Percentiles rank a stretch among this genome's conserved stretches.
Conservation (phyloP, 2,797 vertebrate genomes). For the Micrastur ruficollis region DNA sequence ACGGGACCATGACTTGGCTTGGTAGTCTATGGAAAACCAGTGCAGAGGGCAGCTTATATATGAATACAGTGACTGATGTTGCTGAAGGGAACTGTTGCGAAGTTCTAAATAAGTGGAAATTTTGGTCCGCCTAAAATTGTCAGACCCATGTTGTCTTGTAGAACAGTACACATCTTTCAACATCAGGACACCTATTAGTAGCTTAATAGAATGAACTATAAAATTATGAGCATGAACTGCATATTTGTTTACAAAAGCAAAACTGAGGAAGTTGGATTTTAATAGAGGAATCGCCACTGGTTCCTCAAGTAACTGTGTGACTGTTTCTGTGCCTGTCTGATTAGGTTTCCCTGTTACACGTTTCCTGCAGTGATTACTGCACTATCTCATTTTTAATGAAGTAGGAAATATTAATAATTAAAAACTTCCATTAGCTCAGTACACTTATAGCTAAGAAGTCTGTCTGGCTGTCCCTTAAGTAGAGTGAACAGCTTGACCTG, state of each 20-base stretch:
- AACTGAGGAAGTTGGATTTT: background rate
- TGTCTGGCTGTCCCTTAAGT: background rate
- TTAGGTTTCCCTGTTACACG: background rate
- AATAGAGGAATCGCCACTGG: background rate
- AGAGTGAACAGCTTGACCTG: background rate
- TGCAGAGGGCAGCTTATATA: background rate
- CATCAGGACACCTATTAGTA: background rate
- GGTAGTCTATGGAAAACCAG: background rate
- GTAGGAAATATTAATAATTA: constrained; percentile 29
- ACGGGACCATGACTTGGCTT: background rate
- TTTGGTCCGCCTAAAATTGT: background rate
- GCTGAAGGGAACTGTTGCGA: background rate
- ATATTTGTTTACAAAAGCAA: background rate
- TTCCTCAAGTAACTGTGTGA: background rate
- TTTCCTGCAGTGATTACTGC: background rate
- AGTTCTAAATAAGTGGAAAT: background rate
- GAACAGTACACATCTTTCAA: background rate
- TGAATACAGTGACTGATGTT: background rate
- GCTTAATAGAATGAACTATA: background rate
- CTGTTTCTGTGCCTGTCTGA: background rate
- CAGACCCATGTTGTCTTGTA: background rate
- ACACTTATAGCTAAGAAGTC: background rate
- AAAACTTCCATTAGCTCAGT: constrained; percentile 16
- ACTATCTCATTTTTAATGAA: constrained; percentile 1
- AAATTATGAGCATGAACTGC: background rate